A percentile compares a stretch with the other conserved stretches of the same genome.
Conservation (phyloP, 2,113 vertebrate genomes). For the Rana temporaria region DNA sequence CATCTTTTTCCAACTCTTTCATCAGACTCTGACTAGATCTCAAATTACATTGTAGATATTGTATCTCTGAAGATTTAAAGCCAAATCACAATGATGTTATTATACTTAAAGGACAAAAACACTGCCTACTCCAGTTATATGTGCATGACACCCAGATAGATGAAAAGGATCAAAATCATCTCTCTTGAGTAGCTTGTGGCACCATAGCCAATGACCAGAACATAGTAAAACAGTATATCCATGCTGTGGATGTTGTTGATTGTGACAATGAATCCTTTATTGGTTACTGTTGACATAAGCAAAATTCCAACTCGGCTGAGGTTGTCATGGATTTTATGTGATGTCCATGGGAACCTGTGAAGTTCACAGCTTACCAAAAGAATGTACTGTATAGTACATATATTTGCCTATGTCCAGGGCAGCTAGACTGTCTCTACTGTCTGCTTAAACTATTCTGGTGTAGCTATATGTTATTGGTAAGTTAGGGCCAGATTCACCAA, state of each 20-base stretch:
- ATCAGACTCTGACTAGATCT: no score
- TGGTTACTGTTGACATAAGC: neutral
- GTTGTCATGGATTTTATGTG: constrained; percentile 18
- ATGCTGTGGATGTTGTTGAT: neutral
- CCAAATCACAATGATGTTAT: neutral
- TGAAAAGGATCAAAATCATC: no score
- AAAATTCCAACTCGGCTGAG: neutral
- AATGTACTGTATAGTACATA: constrained; percentile 1
- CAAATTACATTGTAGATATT: no score
- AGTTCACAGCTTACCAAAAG: neutral
- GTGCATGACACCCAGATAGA: neutral
- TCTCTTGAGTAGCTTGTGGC: no score
- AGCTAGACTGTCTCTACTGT: neutral
- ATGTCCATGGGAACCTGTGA: constrained; percentile 18
- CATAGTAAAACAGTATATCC: neutral
- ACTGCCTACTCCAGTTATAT: neutral
- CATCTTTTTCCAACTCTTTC: no score
- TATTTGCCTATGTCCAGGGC: neutral
- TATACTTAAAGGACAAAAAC: neutral
- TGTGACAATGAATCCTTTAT: constrained; percentile 10
- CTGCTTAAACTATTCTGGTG: neutral
- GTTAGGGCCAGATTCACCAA: no score
- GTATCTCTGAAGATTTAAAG: no score
- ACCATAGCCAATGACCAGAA: no score
- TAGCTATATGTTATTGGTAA: neutral